Conservation (phyloP, 2,113 vertebrate species). For the Microcebus griseorufus region DNA sequence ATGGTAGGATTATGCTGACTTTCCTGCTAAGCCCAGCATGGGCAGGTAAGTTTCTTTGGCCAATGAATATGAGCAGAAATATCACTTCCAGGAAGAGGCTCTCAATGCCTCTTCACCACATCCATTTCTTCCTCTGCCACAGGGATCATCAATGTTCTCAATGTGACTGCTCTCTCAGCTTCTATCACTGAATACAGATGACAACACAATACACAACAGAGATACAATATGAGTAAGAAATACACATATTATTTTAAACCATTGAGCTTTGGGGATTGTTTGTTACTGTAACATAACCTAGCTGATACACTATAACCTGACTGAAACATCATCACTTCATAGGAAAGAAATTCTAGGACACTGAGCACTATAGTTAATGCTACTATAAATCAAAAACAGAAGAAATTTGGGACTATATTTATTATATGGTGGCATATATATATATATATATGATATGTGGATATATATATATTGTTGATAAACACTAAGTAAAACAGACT, state of each 20-base stretch:
- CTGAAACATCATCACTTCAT: background rate
- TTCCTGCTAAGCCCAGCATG: background rate
- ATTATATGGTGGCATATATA: background rate
- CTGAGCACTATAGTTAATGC: background rate
- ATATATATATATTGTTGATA: background rate
- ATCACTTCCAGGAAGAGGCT: background rate
- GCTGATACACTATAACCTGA: background rate
- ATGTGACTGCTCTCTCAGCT: background rate
- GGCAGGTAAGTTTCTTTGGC: background rate
- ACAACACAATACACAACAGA: background rate
- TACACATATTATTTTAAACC: background rate
- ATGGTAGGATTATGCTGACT: background rate
- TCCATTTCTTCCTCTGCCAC: background rate
- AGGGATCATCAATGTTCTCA: background rate
- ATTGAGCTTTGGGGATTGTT: background rate
- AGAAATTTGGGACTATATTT: background rate
- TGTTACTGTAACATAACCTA: background rate
- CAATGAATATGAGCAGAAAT: background rate
- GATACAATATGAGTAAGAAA: background rate
- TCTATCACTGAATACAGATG: background rate
- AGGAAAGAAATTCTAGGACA: background rate
- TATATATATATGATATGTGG: background rate
- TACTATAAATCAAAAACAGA: conserved; percentile 9
- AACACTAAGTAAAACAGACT: background rate
- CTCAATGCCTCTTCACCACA: background rate